Evolutionary conservation across 2,797 vertebrate genomes (phyloP).

Genomic region (Sylvilagus floridanus): DNA sequence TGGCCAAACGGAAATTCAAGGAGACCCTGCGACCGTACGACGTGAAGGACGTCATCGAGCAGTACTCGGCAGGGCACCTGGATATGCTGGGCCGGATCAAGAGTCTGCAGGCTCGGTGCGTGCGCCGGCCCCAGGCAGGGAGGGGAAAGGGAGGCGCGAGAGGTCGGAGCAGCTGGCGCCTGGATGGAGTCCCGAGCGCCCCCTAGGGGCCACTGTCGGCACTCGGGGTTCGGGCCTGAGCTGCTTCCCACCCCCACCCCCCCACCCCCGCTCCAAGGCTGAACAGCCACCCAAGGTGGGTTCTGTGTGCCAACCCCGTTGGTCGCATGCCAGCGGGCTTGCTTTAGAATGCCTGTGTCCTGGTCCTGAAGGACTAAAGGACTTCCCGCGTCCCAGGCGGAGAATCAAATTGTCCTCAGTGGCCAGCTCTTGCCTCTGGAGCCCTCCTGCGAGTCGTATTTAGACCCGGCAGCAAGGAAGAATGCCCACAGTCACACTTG

Average conservation of each 20-base stretch:
- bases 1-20: constrained; percentile 99
- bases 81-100: constrained; percentile 99
- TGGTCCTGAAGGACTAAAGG: not conserved
- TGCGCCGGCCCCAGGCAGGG: accelerated
- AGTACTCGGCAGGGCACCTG: constrained; percentile 98
- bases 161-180: not conserved
- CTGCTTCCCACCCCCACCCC: too few species aligned
- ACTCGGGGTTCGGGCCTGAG: not conserved
- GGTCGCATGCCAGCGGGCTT: not conserved
- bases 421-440: not conserved
- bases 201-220: not conserved
- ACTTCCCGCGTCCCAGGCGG: not conserved
- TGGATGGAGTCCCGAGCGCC: not conserved
- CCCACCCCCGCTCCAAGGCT: not conserved
- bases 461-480: not conserved
- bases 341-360: constrained; percentile 7
- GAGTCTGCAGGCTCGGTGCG: constrained; percentile 96
- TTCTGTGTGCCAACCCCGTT: not conserved
- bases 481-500: not conserved
- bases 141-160: not conserved
- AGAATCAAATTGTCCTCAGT: not conserved
- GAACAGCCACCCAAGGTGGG: not conserved
- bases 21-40: constrained; percentile 97
- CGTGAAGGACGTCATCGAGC: constrained; percentile 98
- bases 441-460: not conserved